Evolutionary conservation across 2,888 invertebrate species (phyloP).

Genomic region (Tridacna crocea): DNA sequence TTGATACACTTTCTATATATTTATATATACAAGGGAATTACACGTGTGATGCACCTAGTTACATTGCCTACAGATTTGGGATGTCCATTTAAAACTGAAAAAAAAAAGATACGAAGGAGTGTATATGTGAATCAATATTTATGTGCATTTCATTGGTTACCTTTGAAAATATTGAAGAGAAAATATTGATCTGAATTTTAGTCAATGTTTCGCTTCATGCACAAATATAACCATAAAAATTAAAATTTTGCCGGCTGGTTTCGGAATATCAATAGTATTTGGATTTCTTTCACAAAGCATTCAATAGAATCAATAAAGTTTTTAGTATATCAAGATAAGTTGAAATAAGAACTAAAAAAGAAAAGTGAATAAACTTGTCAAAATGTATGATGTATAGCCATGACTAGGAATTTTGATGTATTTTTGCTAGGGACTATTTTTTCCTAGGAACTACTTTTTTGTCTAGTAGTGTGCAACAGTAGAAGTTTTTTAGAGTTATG

Average conservation of each 20-base stretch:
- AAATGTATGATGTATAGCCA: constrained; percentile 8
- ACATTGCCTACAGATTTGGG: too few species aligned
- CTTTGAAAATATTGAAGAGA: not conserved
- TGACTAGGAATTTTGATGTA: not conserved
- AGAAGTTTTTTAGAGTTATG: not conserved
- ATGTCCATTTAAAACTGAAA: not conserved
- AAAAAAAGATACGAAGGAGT: not conserved
- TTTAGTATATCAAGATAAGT: constrained; percentile 20
- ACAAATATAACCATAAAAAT: constrained; percentile 17
- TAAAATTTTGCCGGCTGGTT: constrained; percentile 15
- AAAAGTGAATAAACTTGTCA: constrained; percentile 23
- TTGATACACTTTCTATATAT: too few species aligned
- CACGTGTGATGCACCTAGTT: too few species aligned
- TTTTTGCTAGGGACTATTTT: constrained; percentile 4
- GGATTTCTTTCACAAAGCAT: constrained; percentile 16
- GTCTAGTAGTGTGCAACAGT: not conserved
- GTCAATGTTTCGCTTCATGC: constrained; percentile 18
- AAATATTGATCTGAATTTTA: constrained; percentile 12
- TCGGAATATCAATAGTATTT: constrained; percentile 21
- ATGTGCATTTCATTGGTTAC: constrained; percentile 15
- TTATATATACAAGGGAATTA: too few species aligned
- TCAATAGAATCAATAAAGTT: constrained; percentile 15
- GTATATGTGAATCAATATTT: not conserved
- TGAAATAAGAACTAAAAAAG: constrained; percentile 7
- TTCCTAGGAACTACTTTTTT: constrained; percentile 5